A percentile compares a stretch with the other conserved stretches of the same genome.
These are phyloP conservation scores for Lucifuga dentata DNA, from an alignment of 2,113 vertebrate genomes.

Conservation along the genomic window DNA sequence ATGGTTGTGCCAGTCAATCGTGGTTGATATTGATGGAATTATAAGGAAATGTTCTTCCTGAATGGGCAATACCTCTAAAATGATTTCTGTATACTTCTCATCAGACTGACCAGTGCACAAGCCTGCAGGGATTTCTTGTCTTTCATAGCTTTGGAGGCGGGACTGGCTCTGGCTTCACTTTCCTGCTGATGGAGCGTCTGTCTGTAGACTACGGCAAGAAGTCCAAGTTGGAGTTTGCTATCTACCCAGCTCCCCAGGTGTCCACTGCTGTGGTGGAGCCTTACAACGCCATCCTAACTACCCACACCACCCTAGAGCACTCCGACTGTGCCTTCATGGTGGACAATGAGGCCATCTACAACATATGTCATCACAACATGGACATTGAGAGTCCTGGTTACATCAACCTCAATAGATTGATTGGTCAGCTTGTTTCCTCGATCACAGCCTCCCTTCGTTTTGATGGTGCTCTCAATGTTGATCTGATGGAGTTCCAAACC, in stretches of 20 bases:
- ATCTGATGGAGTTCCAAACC: constrained; percentile 91
- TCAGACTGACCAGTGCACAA: constrained; percentile 89
- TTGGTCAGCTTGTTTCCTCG: constrained; percentile 90
- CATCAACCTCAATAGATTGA: constrained; percentile 88
- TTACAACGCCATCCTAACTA: constrained; percentile 90
- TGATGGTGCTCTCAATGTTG: constrained; percentile 88
- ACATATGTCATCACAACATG: constrained; percentile 87
- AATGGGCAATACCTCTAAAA: too few relatives aligned
- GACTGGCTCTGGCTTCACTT: constrained; percentile 91
- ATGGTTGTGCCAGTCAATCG: too few relatives aligned
- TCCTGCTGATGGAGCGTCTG: constrained; percentile 88
- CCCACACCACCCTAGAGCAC: constrained; percentile 91
- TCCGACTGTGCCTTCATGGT: constrained; percentile 93
- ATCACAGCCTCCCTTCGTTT: constrained; percentile 89
- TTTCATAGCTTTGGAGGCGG: too few relatives aligned
- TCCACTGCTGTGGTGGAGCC: constrained; percentile 91
- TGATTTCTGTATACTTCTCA: constrained; percentile 12
- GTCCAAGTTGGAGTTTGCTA: constrained; percentile 90
- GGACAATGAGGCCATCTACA: constrained; percentile 92
- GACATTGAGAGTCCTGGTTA: constrained; percentile 88
- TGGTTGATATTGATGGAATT: too few relatives aligned
- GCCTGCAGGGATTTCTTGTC: constrained; percentile 90
- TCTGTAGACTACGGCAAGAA: constrained; percentile 91
- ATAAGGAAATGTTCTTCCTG: too few relatives aligned
- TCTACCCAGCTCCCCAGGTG: constrained; percentile 87